Evolutionary conservation across 1,140 invertebrate species (phyloP).

Genomic region (Goniozus legneri): DNA sequence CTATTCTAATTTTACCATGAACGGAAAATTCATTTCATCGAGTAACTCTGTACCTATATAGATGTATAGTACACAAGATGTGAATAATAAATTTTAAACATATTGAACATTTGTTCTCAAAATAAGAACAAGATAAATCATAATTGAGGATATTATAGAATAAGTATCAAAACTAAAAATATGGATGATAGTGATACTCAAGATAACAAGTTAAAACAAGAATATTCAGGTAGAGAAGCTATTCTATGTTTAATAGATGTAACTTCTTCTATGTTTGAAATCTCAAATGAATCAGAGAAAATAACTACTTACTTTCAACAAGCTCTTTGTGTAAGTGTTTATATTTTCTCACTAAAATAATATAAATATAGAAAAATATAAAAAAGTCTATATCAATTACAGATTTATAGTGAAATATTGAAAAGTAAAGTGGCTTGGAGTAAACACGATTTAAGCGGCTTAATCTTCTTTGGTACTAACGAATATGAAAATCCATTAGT

Average conservation of each 20-base stretch:
- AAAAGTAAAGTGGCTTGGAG: neutral
- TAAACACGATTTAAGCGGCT: neutral
- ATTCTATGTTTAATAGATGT: neutral
- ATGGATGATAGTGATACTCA: no score
- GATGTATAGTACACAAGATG: neutral
- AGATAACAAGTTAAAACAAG: neutral
- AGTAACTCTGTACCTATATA: neutral
- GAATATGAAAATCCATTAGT: neutral
- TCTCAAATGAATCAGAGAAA: neutral
- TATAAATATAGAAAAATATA: neutral
- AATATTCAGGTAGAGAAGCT: neutral
- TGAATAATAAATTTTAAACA: neutral
- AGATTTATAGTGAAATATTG: neutral
- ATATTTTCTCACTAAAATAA: neutral
- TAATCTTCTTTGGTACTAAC: neutral
- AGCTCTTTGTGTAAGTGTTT: neutral
- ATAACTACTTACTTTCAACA: neutral
- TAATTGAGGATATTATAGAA: neutral
- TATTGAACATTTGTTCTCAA: neutral
- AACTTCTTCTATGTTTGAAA: neutral
- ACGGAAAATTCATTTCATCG: neutral
- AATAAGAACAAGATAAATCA: neutral
- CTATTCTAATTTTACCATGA: neutral
- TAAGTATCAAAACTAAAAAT: neutral
- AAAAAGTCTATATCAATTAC: neutral